These are phyloP conservation scores for Sebastes itinus DNA, from an alignment of 2,797 vertebrate genomes.

Conservation along the genomic window DNA sequence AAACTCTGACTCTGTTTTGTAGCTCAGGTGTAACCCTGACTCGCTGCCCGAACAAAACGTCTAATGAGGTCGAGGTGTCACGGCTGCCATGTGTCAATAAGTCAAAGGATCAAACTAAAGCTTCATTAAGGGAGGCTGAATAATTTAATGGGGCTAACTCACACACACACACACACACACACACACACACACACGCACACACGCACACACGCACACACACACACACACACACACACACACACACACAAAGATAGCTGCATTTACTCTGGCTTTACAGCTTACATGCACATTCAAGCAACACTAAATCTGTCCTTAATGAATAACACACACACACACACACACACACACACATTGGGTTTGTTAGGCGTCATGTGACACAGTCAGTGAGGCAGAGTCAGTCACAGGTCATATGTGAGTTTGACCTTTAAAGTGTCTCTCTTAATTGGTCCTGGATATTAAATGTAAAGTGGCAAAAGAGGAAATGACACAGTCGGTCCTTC, in stretches of 20 bases:
- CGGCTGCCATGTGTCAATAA: slow-evolving; percentile 22
- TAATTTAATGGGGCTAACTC: slow-evolving; percentile 41
- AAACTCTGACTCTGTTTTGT: neutral
- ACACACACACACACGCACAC: neutral
- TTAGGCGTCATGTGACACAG: slow-evolving; percentile 17
- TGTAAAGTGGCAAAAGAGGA: neutral
- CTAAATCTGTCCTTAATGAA: slow-evolving; percentile 1
- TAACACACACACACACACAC: slow-evolving; percentile 5
- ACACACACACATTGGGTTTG: slow-evolving; percentile 15
- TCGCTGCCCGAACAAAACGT: neutral
- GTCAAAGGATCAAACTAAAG: slow-evolving; percentile 55
- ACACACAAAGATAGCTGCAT: neutral
- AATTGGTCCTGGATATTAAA: neutral
- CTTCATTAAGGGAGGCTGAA: slow-evolving; percentile 49
- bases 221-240: neutral
- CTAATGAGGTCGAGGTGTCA: slow-evolving; percentile 27
- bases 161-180: slow-evolving; percentile 8
- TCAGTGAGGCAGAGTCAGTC: neutral
- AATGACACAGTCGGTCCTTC: neutral
- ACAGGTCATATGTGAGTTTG: neutral
- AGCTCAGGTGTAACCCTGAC: neutral
- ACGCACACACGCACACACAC: neutral
- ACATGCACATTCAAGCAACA: neutral
- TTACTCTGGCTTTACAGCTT: neutral
- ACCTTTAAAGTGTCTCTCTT: neutral